phyloP scores from a whole-genome alignment of 2,888 invertebrate genomes.

The Suillia variegata region DNA sequence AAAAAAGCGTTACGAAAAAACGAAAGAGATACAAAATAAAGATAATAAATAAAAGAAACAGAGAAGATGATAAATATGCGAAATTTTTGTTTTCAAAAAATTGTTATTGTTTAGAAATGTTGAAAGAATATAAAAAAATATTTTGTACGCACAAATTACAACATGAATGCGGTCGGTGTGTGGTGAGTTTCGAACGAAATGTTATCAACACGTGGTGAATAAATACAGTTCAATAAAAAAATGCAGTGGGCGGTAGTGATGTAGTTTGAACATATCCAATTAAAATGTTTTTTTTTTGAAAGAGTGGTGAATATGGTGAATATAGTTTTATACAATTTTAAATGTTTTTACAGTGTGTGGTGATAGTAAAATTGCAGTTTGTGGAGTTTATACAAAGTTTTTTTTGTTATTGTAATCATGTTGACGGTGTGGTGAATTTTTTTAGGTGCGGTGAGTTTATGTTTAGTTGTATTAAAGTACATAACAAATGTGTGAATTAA shows the following conservation, averaged over 20 bases:
- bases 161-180: too few relatives aligned
- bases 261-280: too few relatives aligned
- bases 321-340: too few relatives aligned
- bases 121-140: neutral
- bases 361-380: too few relatives aligned
- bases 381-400: too few relatives aligned
- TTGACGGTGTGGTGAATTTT: constrained; percentile 10
- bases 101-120: constrained; percentile 2
- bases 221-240: neutral
- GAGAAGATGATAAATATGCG: constrained; percentile 2
- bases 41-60: constrained; percentile 8
- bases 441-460: neutral
- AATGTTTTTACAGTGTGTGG: too few relatives aligned
- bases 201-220: neutral
- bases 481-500: neutral
- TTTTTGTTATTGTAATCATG: neutral
- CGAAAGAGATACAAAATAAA: constrained; percentile 7
- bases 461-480: neutral
- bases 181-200: constrained; percentile 6
- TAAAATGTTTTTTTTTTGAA: too few relatives aligned
- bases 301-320: too few relatives aligned
- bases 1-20: constrained; percentile 9
- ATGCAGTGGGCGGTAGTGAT: too few relatives aligned
- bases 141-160: constrained; percentile 22
- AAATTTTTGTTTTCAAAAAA: constrained; percentile 15